Conservation (phyloP, 2,888 invertebrate species). For the Epiblema foenella region DNA sequence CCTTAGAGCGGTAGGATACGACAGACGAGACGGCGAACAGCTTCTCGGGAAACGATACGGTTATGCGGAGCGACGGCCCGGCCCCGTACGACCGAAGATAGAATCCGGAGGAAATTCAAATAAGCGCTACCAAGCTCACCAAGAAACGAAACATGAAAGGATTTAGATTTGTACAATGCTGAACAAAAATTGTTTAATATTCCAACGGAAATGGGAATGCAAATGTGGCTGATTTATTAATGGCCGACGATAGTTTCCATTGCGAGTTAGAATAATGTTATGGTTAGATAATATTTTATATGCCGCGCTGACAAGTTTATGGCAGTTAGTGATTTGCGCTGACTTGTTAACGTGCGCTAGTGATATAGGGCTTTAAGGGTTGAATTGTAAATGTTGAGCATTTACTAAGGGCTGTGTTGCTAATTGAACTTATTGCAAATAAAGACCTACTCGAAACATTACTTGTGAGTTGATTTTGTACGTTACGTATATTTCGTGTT, state of each 20-base stretch:
- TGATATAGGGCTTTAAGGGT: conserved; percentile 25
- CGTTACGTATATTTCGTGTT: too few relatives aligned
- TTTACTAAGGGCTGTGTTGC: not conserved
- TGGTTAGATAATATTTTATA: conserved; percentile 41
- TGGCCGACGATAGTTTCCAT: conserved; percentile 43
- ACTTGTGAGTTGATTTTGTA: too few relatives aligned
- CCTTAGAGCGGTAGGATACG: conserved; percentile 13
- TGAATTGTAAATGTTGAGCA: conserved; percentile 15
- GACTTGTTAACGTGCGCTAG: conserved; percentile 37
- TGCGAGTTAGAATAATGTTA: conserved; percentile 38
- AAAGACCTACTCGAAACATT: too few relatives aligned
- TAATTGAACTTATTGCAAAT: not conserved
- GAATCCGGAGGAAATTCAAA: conserved; percentile 65
- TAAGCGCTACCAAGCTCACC: conserved; percentile 59
- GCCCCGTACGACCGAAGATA: conserved; percentile 54
- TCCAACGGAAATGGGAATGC: conserved; percentile 55
- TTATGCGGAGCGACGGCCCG: conserved; percentile 49
- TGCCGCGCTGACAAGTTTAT: conserved; percentile 42
- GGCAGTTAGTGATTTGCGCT: conserved; percentile 39
- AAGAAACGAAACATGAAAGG: conserved; percentile 57
- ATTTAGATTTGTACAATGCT: conserved; percentile 61
- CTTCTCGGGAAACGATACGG: conserved; percentile 48
- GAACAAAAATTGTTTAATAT: conserved; percentile 63
- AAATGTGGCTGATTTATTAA: conserved; percentile 54
- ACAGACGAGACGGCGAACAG: conserved; percentile 33